Base-by-base conservation (phyloP, 2,888 invertebrate genomes). In the Eristalis tenax region DNA sequence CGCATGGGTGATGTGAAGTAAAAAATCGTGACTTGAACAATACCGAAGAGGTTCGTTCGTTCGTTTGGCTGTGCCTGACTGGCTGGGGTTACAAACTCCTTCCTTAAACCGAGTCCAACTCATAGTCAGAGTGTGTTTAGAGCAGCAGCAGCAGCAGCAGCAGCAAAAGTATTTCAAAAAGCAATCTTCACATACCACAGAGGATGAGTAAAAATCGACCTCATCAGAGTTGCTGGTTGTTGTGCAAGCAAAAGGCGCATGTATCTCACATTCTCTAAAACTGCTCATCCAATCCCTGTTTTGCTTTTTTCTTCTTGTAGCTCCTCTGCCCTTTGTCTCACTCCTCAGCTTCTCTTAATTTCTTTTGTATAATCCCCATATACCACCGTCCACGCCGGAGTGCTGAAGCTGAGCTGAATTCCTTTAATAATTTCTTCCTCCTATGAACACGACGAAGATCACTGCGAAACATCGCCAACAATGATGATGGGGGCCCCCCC, bases 21-120 rank as follows among this genome's bases (percentile, higher is more conserved):
- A 90, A 90, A 92, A 92, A 91, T 92, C 92, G 92, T 92, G 92
- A 92, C 92, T 92, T 79, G 90, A 90, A 91, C 91, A 91, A 91
- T 92, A 92, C 92, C 91, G 92, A 91, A 90, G 91, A 89, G 2
- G 26, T 3, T 26, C 26, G 26, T 89, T 91, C 90, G 91, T 90
- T 91, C 91, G 90, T 90, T 74, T 35, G 65, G 40, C 56, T 50
- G 64, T 56, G 43, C n/a, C 15, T 57, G 23, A 11, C 11, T 68
- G 26, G 68, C 22, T 50, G 43, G 18, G 76, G 50, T 77, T 69
- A 81, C 77, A 69, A 65, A 78, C 70, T 80, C 79, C 83, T 83
- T 83, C 79, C 82, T 83, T 79, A 75, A 78, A 83, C 86, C 83
- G 83, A 83, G 75, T 87, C 43, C 83, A 79, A 66, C 18, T 82